Evolutionary conservation across 2,888 invertebrate genomes (phyloP).

Genomic region (Oscheius myriophilus): DNA sequence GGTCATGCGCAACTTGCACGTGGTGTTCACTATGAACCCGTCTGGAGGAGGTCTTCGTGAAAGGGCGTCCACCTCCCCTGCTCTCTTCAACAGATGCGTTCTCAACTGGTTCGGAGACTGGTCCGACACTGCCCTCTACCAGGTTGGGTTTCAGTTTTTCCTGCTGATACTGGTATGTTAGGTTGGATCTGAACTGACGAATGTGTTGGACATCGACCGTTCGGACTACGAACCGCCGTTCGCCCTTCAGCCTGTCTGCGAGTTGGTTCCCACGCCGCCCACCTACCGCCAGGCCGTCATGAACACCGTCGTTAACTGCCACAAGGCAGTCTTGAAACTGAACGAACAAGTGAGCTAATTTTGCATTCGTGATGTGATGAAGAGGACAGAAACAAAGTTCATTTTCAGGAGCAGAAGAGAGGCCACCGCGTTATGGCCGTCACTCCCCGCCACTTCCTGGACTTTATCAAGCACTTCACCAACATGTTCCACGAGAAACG

Average conservation of each 20-base stretch:
- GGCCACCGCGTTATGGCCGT: slow-evolving; percentile 96
- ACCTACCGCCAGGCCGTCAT: slow-evolving; percentile 81
- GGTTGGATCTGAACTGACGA: slow-evolving; percentile 93
- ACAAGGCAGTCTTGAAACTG: slow-evolving; percentile 90
- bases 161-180: neutral
- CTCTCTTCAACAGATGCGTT: slow-evolving; percentile 97
- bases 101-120: slow-evolving; percentile 99
- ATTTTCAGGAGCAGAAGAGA: slow-evolving; percentile 72
- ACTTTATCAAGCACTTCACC: slow-evolving; percentile 98
- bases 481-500: slow-evolving; percentile 92
- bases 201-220: slow-evolving; percentile 90
- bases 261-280: slow-evolving; percentile 60
- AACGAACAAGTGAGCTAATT: slow-evolving; percentile 78
- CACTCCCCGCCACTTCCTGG: slow-evolving; percentile 95
- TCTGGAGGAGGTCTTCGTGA: slow-evolving; percentile 97
- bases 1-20: slow-evolving; percentile 98
- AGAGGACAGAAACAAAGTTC: too few species aligned
- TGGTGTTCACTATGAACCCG: slow-evolving; percentile 99
- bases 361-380: neutral
- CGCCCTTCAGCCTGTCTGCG: slow-evolving; percentile 87
- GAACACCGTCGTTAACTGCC: slow-evolving; percentile 97
- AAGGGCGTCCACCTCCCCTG: slow-evolving; percentile 97
- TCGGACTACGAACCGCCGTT: slow-evolving; percentile 86
- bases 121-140: slow-evolving; percentile 85
- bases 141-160: slow-evolving; percentile 38